Evolutionary conservation across 92 coral and sea anemone genomes (phyloP).

Genomic region (Epizoanthus rinbou): DNA sequence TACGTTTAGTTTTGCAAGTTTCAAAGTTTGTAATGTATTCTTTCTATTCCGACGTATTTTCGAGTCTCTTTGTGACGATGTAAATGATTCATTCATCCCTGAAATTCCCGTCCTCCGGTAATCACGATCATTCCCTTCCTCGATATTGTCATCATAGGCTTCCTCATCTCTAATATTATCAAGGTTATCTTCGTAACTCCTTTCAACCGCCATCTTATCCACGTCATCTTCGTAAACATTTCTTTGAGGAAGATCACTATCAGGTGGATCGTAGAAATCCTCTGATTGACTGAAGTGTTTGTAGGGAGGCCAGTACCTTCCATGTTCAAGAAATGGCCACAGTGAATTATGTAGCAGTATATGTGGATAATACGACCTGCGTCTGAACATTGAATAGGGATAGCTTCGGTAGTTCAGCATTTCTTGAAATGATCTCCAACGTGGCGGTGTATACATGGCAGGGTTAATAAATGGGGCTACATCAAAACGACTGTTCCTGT

Average conservation of each 20-base stretch:
- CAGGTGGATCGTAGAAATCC: not conserved
- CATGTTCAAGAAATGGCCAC: not conserved
- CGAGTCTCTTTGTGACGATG: not conserved
- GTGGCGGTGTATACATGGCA: not conserved
- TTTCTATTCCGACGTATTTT: not conserved
- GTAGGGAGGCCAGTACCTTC: not conserved
- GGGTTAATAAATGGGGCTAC: not conserved
- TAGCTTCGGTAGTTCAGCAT: slow-evolving; percentile 3
- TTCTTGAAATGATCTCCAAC: not conserved
- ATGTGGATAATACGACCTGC: not conserved
- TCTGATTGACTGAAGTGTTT: not conserved
- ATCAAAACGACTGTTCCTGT: not conserved
- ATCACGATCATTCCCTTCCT: not conserved
- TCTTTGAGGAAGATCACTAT: not conserved
- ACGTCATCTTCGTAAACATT: not conserved
- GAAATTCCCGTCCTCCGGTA: slow-evolving; percentile 17
- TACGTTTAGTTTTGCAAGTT: too few relatives aligned
- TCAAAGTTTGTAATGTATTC: too few relatives aligned
- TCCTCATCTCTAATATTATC: not conserved
- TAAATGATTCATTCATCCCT: not conserved
- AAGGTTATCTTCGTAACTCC: not conserved
- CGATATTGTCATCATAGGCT: not conserved
- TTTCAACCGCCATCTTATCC: not conserved
- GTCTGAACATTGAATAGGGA: slow-evolving; percentile 8
- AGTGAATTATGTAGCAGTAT: not conserved